A percentile compares a stretch with the other conserved stretches of the same genome.
These are phyloP conservation scores for Nowickia ferox DNA, from an alignment of 2,888 invertebrate genomes.

Conservation along the genomic window DNA sequence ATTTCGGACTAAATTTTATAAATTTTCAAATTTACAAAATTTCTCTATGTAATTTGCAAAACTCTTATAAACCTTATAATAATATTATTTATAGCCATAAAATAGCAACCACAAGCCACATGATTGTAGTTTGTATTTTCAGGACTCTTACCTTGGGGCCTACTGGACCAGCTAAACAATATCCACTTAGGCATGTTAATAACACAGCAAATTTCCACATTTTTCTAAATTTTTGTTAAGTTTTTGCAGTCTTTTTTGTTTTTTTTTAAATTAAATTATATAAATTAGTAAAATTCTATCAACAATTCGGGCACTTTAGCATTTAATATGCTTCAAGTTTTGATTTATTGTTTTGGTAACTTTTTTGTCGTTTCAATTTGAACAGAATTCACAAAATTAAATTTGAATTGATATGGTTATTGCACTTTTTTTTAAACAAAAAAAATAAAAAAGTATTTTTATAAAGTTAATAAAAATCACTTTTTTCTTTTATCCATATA, in stretches of 20 bases:
- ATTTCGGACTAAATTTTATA: too few relatives aligned
- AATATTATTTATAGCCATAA: too few relatives aligned
- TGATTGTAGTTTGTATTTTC: too few relatives aligned
- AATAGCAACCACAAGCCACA: too few relatives aligned
- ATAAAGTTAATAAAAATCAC: conserved; percentile 43
- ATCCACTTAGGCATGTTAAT: conserved; percentile 77
- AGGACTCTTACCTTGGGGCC: conserved; percentile 79
- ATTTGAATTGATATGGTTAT: conserved; percentile 20
- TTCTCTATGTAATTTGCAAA: too few relatives aligned
- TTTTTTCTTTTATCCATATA: conserved; percentile 56
- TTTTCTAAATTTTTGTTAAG: conserved; percentile 21
- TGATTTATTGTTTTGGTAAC: conserved; percentile 33
- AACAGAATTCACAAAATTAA: conserved; percentile 53
- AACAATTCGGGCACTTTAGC: conserved; percentile 70
- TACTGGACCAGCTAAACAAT: conserved; percentile 79
- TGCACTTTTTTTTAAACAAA: conserved; percentile 16
- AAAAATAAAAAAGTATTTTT: conserved; percentile 3
- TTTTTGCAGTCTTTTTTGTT: conserved; percentile 5
- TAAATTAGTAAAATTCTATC: conserved; percentile 48
- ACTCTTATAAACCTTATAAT: too few relatives aligned
- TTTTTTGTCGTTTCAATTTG: conserved; percentile 2
- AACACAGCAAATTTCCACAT: conserved; percentile 80
- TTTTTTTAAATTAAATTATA: conserved; percentile 29
- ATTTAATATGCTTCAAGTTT: conserved; percentile 33
- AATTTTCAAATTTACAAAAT: too few relatives aligned